Evolutionary conservation across 2,888 invertebrate genomes (phyloP).

Genomic region (Pterostichus madidus): DNA sequence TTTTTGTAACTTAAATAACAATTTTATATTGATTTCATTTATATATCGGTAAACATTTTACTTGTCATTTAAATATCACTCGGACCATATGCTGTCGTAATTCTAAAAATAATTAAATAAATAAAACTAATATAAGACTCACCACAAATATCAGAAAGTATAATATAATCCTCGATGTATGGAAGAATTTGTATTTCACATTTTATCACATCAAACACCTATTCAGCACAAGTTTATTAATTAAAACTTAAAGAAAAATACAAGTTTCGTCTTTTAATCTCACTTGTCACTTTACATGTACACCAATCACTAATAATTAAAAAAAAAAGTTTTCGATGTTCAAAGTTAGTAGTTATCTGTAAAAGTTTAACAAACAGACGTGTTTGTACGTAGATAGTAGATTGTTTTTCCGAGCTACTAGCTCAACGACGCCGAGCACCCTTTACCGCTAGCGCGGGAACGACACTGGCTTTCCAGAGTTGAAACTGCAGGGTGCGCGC

Average conservation of each 20-base stretch:
- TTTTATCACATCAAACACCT: slow-evolving; percentile 15
- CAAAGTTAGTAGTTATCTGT: neutral
- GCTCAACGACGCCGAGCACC: neutral
- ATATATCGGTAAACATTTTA: neutral
- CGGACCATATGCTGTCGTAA: slow-evolving; percentile 35
- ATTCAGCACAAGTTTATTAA: slow-evolving; percentile 26
- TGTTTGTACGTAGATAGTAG: neutral
- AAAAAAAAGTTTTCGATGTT: neutral
- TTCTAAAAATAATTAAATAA: neutral
- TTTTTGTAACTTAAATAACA: too few species aligned
- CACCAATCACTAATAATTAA: neutral
- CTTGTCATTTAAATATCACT: neutral
- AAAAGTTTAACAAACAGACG: neutral
- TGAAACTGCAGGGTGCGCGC: slow-evolving; percentile 53
- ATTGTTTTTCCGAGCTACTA: neutral
- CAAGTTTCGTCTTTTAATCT: neutral
- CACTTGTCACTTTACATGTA: slow-evolving; percentile 10
- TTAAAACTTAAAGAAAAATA: slow-evolving; percentile 7
- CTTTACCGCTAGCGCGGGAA: slow-evolving; percentile 60
- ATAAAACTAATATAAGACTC: neutral
- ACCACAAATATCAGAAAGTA: slow-evolving; percentile 11
- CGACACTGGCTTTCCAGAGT: slow-evolving; percentile 22
- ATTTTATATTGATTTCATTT: too few species aligned
- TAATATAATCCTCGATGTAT: slow-evolving; percentile 11
- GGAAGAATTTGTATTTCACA: slow-evolving; percentile 19